Conservation (phyloP, 2,797 vertebrate genomes). For the Trachurus trachurus region DNA sequence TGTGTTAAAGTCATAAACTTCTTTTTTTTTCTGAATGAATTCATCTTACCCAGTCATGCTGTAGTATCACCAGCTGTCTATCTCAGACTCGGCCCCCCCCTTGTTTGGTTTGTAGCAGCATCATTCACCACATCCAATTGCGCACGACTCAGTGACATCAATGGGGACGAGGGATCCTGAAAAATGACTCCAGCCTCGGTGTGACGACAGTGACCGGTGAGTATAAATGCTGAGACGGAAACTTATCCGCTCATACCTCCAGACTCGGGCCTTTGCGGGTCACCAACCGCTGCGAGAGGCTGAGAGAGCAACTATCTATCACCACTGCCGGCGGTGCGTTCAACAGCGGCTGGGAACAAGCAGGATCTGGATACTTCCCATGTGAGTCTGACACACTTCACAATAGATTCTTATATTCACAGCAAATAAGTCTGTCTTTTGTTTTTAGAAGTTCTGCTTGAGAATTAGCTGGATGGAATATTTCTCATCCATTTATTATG, state of each 20-base stretch:
- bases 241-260: constrained; percentile 75
- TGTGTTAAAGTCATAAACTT: background rate
- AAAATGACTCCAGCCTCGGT: constrained; percentile 74
- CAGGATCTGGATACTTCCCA: constrained; percentile 40
- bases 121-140: constrained; percentile 55
- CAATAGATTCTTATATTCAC: too few relatives aligned
- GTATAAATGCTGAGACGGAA: constrained; percentile 81
- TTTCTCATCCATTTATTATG: background rate
- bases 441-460: background rate
- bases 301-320: constrained; percentile 40
- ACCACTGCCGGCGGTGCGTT: constrained; percentile 10
- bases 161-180: constrained; percentile 72
- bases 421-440: background rate
- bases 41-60: background rate
- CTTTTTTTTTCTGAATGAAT: constrained; percentile 11
- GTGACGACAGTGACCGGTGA: constrained; percentile 79
- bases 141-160: constrained; percentile 85
- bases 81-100: background rate
- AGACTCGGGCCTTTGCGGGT: constrained; percentile 79
- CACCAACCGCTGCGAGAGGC: constrained; percentile 62
- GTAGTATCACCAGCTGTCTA: background rate
- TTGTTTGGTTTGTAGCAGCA: constrained; percentile 50
- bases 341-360: constrained; percentile 30
- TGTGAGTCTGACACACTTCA: constrained; percentile 59
- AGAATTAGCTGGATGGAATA: background rate